Evolutionary conservation across 2,888 invertebrate species (phyloP).

Genomic region (Drosophila anceps): DNA sequence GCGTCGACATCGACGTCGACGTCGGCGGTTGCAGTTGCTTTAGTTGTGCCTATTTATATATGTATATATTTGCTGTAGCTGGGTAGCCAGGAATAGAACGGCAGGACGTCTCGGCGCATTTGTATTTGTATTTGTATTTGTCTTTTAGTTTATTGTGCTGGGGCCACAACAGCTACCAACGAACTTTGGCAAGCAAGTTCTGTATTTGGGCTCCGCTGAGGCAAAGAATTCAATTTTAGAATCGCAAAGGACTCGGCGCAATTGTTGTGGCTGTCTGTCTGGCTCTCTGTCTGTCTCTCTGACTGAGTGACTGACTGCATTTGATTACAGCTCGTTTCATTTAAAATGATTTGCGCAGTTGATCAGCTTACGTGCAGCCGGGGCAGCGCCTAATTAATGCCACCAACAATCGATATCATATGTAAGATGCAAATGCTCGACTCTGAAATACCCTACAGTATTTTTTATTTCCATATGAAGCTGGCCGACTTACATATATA

Average conservation of each 20-base stretch:
- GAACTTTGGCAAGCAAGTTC: constrained; percentile 65
- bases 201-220: constrained; percentile 76
- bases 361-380: constrained; percentile 45
- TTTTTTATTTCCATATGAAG: background rate
- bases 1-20: constrained; percentile 65
- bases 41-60: constrained; percentile 76
- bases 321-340: constrained; percentile 62
- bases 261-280: constrained; percentile 36
- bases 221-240: constrained; percentile 78
- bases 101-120: constrained; percentile 54
- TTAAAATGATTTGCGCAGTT: constrained; percentile 55
- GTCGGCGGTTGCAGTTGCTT: constrained; percentile 58
- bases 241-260: constrained; percentile 62
- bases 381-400: constrained; percentile 50
- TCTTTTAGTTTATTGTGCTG: constrained; percentile 80
- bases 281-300: constrained; percentile 23
- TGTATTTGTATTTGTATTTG: constrained; percentile 68
- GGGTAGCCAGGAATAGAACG: constrained; percentile 30
- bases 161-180: constrained; percentile 46
- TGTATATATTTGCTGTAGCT: constrained; percentile 35
- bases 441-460: background rate
- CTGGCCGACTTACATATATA: background rate
- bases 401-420: constrained; percentile 11
- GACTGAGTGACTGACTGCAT: constrained; percentile 48
- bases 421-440: background rate